Conservation (phyloP, 2,113 vertebrate species). For the Heterotis niloticus region DNA sequence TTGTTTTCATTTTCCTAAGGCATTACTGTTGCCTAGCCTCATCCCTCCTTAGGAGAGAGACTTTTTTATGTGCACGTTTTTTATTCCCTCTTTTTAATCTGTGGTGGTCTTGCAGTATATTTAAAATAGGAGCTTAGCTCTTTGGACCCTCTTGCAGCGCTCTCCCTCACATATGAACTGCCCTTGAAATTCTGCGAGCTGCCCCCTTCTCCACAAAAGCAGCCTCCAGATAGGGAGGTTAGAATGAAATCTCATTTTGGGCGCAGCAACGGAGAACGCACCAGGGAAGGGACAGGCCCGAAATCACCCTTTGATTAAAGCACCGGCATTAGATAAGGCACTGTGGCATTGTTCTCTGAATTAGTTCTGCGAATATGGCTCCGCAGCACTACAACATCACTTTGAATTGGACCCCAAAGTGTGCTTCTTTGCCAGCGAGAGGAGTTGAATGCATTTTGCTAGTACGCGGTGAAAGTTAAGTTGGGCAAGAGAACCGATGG, state of each 20-base stretch:
- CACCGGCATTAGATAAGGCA: slow-evolving; percentile 22
- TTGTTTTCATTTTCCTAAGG: slow-evolving; percentile 55
- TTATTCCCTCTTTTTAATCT: slow-evolving; percentile 46
- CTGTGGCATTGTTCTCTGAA: slow-evolving; percentile 23
- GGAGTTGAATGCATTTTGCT: slow-evolving; percentile 13
- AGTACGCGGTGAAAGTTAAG: not conserved
- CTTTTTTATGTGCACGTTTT: slow-evolving; percentile 38
- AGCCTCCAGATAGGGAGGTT: slow-evolving; percentile 36
- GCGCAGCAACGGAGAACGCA: slow-evolving; percentile 29
- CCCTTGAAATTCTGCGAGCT: slow-evolving; percentile 41
- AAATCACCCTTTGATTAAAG: slow-evolving; percentile 37
- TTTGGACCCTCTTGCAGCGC: slow-evolving; percentile 41
- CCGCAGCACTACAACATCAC: not conserved
- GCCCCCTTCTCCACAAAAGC: slow-evolving; percentile 37
- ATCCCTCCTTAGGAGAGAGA: slow-evolving; percentile 41
- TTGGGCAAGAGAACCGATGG: not conserved
- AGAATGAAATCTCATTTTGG: slow-evolving; percentile 47
- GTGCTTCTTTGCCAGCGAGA: not conserved
- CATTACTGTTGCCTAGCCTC: slow-evolving; percentile 51
- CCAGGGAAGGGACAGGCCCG: slow-evolving; percentile 17
- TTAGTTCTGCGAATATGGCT: slow-evolving; percentile 20
- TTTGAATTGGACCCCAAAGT: slow-evolving; percentile 17
- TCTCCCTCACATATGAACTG: slow-evolving; percentile 43
- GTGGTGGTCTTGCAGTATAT: slow-evolving; percentile 45
- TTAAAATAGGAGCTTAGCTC: slow-evolving; percentile 49